Conservation (phyloP, 2,888 invertebrate species). For the Prenolepis imparis region DNA sequence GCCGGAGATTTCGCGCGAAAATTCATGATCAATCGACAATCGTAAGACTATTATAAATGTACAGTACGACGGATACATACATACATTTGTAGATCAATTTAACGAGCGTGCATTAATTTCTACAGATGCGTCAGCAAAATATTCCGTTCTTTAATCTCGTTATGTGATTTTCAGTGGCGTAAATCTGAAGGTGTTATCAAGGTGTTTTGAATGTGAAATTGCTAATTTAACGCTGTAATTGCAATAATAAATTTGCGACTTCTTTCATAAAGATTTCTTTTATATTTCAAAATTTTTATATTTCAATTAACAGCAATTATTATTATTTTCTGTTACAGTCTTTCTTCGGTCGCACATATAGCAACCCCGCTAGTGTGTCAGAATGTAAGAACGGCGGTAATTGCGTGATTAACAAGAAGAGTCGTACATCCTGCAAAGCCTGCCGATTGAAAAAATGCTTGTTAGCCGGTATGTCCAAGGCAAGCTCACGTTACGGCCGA, state of each 20-base stretch:
- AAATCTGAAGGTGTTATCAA: neutral
- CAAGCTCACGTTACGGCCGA: conserved; percentile 95
- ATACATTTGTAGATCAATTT: conserved; percentile 51
- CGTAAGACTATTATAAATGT: conserved; percentile 12
- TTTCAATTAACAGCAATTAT: neutral
- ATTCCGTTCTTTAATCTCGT: conserved; percentile 38
- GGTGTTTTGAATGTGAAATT: neutral
- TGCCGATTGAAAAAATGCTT: conserved; percentile 95
- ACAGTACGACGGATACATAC: conserved; percentile 1
- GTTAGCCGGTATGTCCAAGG: conserved; percentile 96
- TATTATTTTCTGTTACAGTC: conserved; percentile 89
- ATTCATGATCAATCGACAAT: conserved; percentile 25
- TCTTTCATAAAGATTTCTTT: neutral
- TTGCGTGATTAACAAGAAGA: conserved; percentile 97
- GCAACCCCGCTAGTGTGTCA: conserved; percentile 93
- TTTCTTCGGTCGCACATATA: conserved; percentile 96
- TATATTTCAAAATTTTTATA: neutral
- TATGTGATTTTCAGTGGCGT: conserved; percentile 7
- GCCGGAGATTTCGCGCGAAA: conserved; percentile 26
- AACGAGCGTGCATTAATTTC: conserved; percentile 57
- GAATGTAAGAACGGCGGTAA: conserved; percentile 97
- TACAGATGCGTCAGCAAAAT: conserved; percentile 55
- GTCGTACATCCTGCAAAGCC: conserved; percentile 96
- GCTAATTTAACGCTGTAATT: neutral
- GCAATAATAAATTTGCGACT: neutral